These are phyloP conservation scores for Drosophila sp. DNA, from an alignment of 1,140 invertebrate genomes.

Conservation along the genomic window DNA sequence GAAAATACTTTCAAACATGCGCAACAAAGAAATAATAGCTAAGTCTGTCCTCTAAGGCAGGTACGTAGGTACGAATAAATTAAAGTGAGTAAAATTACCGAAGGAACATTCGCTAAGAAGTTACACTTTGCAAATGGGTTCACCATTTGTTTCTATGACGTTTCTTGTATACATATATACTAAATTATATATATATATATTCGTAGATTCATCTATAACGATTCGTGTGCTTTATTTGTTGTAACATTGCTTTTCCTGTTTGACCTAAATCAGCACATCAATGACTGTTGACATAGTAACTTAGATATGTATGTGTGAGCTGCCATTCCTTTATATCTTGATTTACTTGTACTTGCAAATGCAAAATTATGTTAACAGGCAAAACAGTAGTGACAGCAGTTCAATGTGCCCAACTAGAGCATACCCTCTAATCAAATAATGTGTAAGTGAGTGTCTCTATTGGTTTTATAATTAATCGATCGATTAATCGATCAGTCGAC, in stretches of 20 bases:
- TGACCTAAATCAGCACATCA: constrained; percentile 34
- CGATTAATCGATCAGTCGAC: not conserved
- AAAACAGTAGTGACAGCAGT: not conserved
- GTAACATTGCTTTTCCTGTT: constrained; percentile 19
- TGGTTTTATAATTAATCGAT: too few relatives aligned
- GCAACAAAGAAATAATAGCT: constrained; percentile 30
- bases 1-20: constrained; percentile 26
- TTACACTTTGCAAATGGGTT: constrained; percentile 6
- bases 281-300: constrained; percentile 48
- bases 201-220: not conserved
- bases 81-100: constrained; percentile 22
- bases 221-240: constrained; percentile 24
- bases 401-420: not conserved
- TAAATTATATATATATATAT: not conserved
- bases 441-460: too few relatives aligned
- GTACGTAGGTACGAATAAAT: constrained; percentile 6
- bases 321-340: not conserved
- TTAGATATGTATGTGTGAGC: not conserved
- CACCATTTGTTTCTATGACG: constrained; percentile 27
- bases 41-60: constrained; percentile 10
- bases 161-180: constrained; percentile 1
- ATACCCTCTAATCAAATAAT: not conserved
- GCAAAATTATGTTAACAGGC: constrained; percentile 10
- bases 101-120: constrained; percentile 2
- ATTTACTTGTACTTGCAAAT: not conserved